These are phyloP conservation scores for Grallaria varia DNA, from an alignment of 2,113 vertebrate species.

Conservation along the genomic window DNA sequence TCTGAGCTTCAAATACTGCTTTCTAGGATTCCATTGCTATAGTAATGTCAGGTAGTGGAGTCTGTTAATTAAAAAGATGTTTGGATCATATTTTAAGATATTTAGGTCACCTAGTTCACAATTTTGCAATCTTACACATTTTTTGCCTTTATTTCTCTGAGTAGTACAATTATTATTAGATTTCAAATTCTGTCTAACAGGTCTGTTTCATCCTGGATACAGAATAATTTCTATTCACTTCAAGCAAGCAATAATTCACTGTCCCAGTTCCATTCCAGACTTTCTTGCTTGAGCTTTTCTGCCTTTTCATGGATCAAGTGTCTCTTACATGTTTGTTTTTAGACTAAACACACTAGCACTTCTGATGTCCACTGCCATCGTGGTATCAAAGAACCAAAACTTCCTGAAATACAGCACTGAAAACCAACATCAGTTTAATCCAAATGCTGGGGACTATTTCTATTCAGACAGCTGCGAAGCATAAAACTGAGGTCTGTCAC, in stretches of 20 bases:
- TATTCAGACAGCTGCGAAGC: neutral
- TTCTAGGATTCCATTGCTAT: neutral
- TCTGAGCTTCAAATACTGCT: neutral
- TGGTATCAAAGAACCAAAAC: neutral
- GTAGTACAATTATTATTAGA: neutral
- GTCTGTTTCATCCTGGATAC: neutral
- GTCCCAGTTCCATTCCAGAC: neutral
- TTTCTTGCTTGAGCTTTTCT: neutral
- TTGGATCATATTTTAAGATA: neutral
- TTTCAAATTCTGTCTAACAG: neutral
- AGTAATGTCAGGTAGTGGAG: neutral
- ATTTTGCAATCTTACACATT: neutral
- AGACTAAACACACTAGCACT: neutral
- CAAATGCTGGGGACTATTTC: neutral
- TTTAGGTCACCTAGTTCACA: neutral
- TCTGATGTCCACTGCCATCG: neutral
- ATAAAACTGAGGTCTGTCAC: neutral
- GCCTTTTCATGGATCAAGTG: neutral
- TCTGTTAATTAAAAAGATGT: neutral
- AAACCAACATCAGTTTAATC: neutral
- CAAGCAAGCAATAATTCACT: neutral
- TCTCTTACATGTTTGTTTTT: neutral
- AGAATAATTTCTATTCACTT: neutral
- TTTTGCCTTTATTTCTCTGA: neutral
- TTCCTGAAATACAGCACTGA: neutral